phyloP scores from a whole-genome alignment of 2,888 invertebrate genomes.

The Sipha maydis region DNA sequence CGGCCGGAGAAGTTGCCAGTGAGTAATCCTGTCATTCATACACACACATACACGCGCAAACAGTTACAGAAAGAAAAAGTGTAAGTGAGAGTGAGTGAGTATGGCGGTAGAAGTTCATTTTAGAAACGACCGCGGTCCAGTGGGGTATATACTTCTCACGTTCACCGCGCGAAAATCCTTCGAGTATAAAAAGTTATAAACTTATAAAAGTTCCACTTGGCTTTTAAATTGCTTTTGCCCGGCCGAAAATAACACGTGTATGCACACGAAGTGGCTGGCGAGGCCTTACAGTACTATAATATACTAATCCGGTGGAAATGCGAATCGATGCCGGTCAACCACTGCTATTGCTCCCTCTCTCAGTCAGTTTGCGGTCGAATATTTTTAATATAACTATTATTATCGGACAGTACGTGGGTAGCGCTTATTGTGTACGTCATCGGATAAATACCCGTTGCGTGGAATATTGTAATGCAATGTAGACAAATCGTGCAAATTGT shows the following conservation, averaged over 20 bases:
- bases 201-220: slow-evolving; percentile 43
- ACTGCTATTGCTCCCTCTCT: not conserved
- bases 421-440: not conserved
- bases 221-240: slow-evolving; percentile 52
- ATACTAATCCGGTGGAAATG: not conserved
- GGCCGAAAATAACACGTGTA: not conserved
- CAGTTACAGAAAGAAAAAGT: not conserved
- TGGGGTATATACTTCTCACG: slow-evolving; percentile 18
- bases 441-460: too few relatives aligned
- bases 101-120: not conserved
- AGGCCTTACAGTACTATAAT: not conserved
- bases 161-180: slow-evolving; percentile 29
- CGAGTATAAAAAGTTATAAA: slow-evolving; percentile 44
- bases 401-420: not conserved
- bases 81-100: not conserved
- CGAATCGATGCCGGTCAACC: not conserved
- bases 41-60: not conserved
- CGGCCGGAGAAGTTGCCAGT: not conserved
- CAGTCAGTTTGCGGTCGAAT: not conserved
- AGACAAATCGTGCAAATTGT: too few relatives aligned
- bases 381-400: not conserved
- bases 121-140: not conserved
- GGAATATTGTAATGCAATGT: too few relatives aligned
- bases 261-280: not conserved
- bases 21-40: slow-evolving; percentile 21